Evolutionary conservation across 2,113 vertebrate species (phyloP), one percentile per base, ranked within the genome.

Genomic region (Pao palembangensis): DNA sequence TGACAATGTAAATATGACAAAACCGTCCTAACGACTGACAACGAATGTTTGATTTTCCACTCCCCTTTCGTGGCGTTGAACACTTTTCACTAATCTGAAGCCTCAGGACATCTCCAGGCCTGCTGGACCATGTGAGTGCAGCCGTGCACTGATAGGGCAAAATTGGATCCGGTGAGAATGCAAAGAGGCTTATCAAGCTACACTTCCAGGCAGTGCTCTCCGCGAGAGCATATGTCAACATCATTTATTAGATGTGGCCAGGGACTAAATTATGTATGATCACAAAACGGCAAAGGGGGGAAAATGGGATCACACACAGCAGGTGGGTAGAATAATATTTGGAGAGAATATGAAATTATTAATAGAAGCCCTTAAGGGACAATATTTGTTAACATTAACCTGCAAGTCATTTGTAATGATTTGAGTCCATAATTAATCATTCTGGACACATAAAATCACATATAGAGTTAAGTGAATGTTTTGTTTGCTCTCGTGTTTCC

Each of bases 231-330:
- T 91, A 90, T 92, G 91, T 92, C 91, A 92, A 91, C 90, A 91
- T 91, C 90, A 91, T 92, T 91, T 91, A 92, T 91, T 88, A 90
- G 90, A 91, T 90, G 90, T 91, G 90, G 91, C 88, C 88, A 67
- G 86, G 89, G 88, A 90, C 90, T 91, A 91, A 91, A 92, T 91
- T 89, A 91, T 91, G 84, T 88, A 91, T 89, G 87, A 91, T 91
- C 89, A 89, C 87, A 91, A 92, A 91, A 90, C 68, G 80, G 75
- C 51, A 55, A 66, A 55, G 18, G 16, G 19, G 20, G 44, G 19
- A 11, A 16, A 86, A 74, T 85, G 59, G 80, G 87, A 86, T 88
- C 83, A 84, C 76, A 78, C 86, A 61, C 87, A 88, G 88, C 87
- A 91, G 89, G 89, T 90, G 87, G 83, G 82, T 87, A 82, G 83